phyloP scores from a whole-genome alignment of 2,113 vertebrate species.

The Probosciger aterrimus region DNA sequence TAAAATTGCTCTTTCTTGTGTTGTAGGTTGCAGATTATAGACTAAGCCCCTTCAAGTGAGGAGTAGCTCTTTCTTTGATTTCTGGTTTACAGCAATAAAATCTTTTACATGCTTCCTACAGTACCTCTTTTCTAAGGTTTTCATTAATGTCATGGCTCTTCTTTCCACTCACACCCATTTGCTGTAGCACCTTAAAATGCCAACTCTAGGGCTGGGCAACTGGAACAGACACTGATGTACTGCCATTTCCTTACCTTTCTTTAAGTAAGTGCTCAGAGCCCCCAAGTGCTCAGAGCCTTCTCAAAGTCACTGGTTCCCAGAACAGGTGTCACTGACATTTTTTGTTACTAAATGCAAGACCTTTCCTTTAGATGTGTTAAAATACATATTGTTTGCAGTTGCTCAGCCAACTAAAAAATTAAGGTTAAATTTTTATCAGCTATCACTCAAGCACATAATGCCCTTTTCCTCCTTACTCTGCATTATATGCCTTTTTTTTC shows the following conservation, averaged over 20 bases:
- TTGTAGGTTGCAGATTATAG: neutral
- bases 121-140: neutral
- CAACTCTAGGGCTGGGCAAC: neutral
- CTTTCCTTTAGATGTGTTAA: neutral
- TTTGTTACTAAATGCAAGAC: neutral
- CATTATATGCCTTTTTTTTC: neutral
- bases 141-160: neutral
- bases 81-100: neutral
- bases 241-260: neutral
- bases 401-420: neutral
- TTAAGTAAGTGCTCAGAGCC: too few species aligned
- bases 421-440: neutral
- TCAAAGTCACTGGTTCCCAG: neutral
- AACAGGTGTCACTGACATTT: neutral
- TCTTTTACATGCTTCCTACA: neutral
- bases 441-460: neutral
- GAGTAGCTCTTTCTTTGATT: neutral
- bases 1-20: neutral
- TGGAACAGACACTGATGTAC: neutral
- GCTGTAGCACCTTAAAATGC: neutral
- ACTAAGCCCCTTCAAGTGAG: neutral
- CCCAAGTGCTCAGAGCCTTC: neutral
- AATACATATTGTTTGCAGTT: neutral
- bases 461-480: neutral
- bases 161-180: neutral